phyloP scores from a whole-genome alignment of 2,113 vertebrate genomes.

The Lota lota region DNA sequence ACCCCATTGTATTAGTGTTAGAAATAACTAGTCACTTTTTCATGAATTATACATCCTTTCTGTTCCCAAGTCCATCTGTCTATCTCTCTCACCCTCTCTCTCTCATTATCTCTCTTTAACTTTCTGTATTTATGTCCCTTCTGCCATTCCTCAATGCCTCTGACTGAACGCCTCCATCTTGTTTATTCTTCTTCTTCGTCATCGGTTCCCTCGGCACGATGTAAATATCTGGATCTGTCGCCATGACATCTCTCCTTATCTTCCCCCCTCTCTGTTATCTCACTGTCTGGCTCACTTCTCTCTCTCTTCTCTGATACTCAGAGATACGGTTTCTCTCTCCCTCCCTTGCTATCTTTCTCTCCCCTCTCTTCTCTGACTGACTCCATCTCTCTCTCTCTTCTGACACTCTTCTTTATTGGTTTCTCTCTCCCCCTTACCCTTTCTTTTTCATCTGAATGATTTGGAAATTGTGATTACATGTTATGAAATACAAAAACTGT shows the following conservation, averaged over 20 bases:
- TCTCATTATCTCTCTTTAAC: background rate
- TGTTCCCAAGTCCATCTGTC: too few species aligned
- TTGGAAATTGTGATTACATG: too few species aligned
- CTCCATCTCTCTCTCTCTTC: background rate
- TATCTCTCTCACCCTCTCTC: too few species aligned
- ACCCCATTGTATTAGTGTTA: too few species aligned
- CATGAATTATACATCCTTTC: too few species aligned
- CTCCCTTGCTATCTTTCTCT: background rate
- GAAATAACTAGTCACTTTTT: too few species aligned
- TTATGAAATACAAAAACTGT: too few species aligned
- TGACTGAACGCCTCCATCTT: too few species aligned
- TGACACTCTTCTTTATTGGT: background rate
- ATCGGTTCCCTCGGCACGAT: too few species aligned
- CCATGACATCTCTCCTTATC: too few species aligned
- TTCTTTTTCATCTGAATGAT: background rate
- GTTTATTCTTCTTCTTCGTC: background rate
- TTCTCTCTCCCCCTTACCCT: background rate
- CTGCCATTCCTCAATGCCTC: background rate
- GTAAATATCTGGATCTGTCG: too few species aligned
- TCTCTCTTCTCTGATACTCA: background rate
- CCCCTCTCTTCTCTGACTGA: background rate
- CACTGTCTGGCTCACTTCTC: background rate
- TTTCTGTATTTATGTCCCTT: background rate
- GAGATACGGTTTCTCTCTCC: background rate
- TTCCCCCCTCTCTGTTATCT: background rate